phyloP scores from a whole-genome alignment of 2,888 invertebrate genomes.

The Bombylius discolor region DNA sequence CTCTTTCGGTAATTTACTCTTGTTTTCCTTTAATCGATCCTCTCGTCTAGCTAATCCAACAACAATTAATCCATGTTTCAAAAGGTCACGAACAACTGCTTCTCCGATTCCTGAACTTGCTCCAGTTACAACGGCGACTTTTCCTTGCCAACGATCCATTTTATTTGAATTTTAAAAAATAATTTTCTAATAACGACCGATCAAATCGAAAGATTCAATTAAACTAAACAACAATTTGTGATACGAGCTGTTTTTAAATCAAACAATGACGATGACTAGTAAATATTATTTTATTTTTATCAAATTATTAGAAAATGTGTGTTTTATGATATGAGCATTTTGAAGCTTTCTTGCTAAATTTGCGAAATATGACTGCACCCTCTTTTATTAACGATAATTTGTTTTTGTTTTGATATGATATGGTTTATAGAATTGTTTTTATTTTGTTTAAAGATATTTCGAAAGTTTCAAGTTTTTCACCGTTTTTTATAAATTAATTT shows the following conservation, averaged over 20 bases:
- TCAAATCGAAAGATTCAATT: background rate
- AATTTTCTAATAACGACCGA: background rate
- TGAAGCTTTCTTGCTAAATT: no score
- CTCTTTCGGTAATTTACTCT: conserved; percentile 19
- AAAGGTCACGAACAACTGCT: conserved; percentile 35
- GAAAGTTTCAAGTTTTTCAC: no score
- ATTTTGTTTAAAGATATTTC: no score
- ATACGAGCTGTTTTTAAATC: background rate
- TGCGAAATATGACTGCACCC: no score
- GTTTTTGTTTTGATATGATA: no score
- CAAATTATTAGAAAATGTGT: background rate
- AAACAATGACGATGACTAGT: background rate
- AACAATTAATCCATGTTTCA: conserved; percentile 40
- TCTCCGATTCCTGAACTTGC: conserved; percentile 49
- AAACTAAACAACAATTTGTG: background rate
- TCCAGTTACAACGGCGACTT: conserved; percentile 48
- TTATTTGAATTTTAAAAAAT: conserved; percentile 3
- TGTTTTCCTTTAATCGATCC: conserved; percentile 28
- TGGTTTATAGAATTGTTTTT: no score
- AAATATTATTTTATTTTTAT: background rate
- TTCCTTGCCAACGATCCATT: conserved; percentile 46
- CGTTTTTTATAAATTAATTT: no score
- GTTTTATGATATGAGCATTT: no score
- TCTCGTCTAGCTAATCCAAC: conserved; percentile 42
- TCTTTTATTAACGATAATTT: no score